Evolutionary conservation across 2,797 vertebrate genomes (phyloP).

Genomic region (Cirrhinus mrigala): DNA sequence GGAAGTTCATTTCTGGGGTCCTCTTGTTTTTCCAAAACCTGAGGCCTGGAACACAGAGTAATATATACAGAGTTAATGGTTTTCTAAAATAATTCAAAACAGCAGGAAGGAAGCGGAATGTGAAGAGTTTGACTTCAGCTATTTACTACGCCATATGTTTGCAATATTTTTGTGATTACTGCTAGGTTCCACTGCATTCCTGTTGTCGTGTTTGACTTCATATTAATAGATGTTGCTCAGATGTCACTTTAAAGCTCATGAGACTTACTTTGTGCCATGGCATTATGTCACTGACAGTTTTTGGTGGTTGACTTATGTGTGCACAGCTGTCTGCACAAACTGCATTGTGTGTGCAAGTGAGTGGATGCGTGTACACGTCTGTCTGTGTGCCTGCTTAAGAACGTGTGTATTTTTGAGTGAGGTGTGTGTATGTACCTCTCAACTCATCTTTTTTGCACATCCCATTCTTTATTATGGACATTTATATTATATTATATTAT

Average conservation of each 20-base stretch:
- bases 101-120: conserved; percentile 24
- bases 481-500: neutral
- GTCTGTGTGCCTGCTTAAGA: neutral
- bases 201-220: conserved; percentile 1
- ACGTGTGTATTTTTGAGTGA: conserved; percentile 7
- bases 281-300: conserved; percentile 39
- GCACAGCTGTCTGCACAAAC: conserved; percentile 44
- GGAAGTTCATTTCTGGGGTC: conserved; percentile 51
- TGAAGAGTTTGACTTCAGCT: conserved; percentile 20
- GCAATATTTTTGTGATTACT: conserved; percentile 14
- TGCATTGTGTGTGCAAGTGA: conserved; percentile 15
- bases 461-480: neutral
- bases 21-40: conserved; percentile 42
- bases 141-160: conserved; percentile 38
- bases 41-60: conserved; percentile 38
- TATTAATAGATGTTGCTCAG: conserved; percentile 46
- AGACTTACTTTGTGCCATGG: conserved; percentile 38
- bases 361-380: neutral
- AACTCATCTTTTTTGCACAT: neutral
- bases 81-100: conserved; percentile 48
- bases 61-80: conserved; percentile 37
- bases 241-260: conserved; percentile 36
- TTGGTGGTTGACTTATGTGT: conserved; percentile 39
- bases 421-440: neutral
- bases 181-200: neutral